These are phyloP conservation scores for Psittacula echo DNA, from an alignment of 2,797 vertebrate species.

Conservation along the genomic window DNA sequence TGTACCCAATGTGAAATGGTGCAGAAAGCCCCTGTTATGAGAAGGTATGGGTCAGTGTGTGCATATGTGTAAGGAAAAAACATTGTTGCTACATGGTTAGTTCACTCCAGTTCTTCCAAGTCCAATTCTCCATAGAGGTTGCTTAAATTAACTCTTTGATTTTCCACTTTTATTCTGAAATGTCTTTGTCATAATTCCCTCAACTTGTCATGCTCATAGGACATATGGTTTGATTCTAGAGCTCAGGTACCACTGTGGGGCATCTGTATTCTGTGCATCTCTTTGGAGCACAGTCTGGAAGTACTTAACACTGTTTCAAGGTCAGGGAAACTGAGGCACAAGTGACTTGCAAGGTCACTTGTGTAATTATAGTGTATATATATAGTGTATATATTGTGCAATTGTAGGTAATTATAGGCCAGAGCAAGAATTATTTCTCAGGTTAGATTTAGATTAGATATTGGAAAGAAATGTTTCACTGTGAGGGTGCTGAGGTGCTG, in stretches of 20 bases:
- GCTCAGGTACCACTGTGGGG: background rate
- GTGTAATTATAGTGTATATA: background rate
- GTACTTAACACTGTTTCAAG: background rate
- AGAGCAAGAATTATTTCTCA: background rate
- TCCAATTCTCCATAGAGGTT: background rate
- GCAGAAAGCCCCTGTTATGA: background rate
- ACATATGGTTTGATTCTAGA: background rate
- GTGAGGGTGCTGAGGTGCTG: accelerated
- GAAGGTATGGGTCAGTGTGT: background rate
- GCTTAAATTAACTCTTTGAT: background rate
- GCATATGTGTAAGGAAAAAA: background rate
- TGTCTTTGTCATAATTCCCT: background rate
- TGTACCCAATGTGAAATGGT: background rate
- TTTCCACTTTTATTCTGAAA: background rate
- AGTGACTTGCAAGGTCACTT: background rate
- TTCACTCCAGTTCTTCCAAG: background rate
- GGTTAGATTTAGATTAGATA: background rate
- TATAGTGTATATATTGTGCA: background rate
- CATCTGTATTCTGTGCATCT: background rate
- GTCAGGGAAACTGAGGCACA: background rate
- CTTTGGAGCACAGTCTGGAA: background rate
- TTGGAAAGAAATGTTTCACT: background rate
- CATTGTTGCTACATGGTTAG: background rate
- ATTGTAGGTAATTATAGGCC: background rate
- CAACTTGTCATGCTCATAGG: background rate